Conservation (phyloP, 2,888 invertebrate genomes). For the Dorcus parallelipipedus region DNA sequence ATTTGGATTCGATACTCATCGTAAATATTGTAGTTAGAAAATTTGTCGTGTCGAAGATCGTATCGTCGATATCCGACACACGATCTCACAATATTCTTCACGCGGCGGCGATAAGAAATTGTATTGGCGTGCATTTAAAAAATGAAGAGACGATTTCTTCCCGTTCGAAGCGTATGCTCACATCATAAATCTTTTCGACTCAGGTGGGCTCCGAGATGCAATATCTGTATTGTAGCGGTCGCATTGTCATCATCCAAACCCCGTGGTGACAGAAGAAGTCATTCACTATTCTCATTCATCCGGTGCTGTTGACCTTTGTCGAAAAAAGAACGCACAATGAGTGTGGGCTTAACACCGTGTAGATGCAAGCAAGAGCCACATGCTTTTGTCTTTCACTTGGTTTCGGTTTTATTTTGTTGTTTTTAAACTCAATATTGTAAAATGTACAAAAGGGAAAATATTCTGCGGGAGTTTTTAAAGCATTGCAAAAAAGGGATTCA, state of each 20-base stretch:
- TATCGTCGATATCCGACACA: conserved; percentile 6
- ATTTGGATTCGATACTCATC: not conserved
- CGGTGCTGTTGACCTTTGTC: conserved; percentile 17
- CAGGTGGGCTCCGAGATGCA: conserved; percentile 29
- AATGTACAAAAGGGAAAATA: too few species aligned
- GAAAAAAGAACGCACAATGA: conserved; percentile 9
- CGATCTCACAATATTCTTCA: conserved; percentile 3
- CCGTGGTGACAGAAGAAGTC: conserved; percentile 27
- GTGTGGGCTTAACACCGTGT: conserved; percentile 12
- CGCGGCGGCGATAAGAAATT: conserved; percentile 2
- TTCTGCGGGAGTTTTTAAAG: too few species aligned
- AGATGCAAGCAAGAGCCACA: not conserved
- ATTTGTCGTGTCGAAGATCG: conserved; percentile 27
- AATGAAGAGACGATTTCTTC: not conserved
- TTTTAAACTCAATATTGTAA: too few species aligned
- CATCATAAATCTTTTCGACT: conserved; percentile 31
- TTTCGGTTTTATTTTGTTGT: not conserved
- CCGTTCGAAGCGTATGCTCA: conserved; percentile 15
- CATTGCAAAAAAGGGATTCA: too few species aligned
- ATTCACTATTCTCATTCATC: conserved; percentile 21
- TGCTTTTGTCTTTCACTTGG: not conserved
- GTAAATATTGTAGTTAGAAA: conserved; percentile 20
- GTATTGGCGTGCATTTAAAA: not conserved
- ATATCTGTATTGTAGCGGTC: conserved; percentile 25
- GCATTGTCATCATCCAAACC: conserved; percentile 24